These are phyloP conservation scores for Ctenopoma multispine DNA, from an alignment of 2,797 vertebrate genomes.

Conservation along the genomic window DNA sequence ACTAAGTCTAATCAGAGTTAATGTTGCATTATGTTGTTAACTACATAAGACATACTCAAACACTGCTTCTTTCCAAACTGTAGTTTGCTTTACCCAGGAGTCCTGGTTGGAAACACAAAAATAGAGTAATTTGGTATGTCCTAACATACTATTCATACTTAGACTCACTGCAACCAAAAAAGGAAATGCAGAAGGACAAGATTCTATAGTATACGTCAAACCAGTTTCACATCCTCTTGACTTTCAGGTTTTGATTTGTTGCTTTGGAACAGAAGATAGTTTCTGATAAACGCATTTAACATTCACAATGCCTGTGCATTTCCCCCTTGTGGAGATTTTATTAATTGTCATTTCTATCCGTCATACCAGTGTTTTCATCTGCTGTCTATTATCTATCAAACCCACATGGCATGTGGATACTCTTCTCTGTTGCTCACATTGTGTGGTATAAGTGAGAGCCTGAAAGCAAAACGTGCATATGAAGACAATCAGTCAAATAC, in stretches of 20 bases:
- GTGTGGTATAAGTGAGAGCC: not conserved
- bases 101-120: slow-evolving; percentile 22
- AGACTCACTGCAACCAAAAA: slow-evolving; percentile 15
- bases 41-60: slow-evolving; percentile 13
- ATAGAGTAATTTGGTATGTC: slow-evolving; percentile 19
- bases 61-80: not conserved
- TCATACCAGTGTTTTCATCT: slow-evolving; percentile 14
- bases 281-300: slow-evolving; percentile 18
- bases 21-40: slow-evolving; percentile 31
- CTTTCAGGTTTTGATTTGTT: slow-evolving; percentile 49
- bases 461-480: slow-evolving; percentile 1
- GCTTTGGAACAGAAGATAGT: not conserved
- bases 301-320: not conserved
- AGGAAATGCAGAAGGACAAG: slow-evolving; percentile 73
- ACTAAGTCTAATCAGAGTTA: slow-evolving; percentile 49
- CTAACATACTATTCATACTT: slow-evolving; percentile 4
- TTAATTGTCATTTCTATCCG: not conserved
- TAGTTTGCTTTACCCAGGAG: not conserved
- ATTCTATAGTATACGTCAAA: slow-evolving; percentile 67
- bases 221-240: slow-evolving; percentile 65
- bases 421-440: not conserved
- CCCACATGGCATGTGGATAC: slow-evolving; percentile 1
- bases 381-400: slow-evolving; percentile 11
- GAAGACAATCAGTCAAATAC: slow-evolving; percentile 1
- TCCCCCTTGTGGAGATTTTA: not conserved